phyloP scores from a whole-genome alignment of 2,113 vertebrate genomes.

The Hucho hucho region DNA sequence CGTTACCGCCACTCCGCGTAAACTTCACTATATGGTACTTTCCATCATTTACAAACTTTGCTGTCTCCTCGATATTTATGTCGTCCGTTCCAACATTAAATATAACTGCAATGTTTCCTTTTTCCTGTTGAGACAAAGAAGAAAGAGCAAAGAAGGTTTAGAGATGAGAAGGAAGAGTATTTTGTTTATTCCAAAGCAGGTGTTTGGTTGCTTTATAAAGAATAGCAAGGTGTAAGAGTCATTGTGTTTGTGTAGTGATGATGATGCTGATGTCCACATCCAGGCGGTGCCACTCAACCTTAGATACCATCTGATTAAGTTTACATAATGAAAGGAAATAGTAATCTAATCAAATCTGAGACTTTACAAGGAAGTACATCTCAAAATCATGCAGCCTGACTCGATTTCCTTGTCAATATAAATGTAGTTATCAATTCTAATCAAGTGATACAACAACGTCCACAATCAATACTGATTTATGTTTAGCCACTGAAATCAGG shows the following conservation, averaged over 20 bases:
- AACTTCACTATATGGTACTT: conserved; percentile 99
- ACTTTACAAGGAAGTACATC: no score
- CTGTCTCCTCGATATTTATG: conserved; percentile 96
- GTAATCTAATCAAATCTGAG: background rate
- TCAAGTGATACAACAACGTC: no score
- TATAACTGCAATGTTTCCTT: conserved; percentile 95
- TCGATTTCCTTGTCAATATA: no score
- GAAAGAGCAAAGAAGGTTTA: conserved; percentile 9
- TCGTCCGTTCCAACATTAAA: conserved; percentile 99
- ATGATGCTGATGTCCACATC: no score
- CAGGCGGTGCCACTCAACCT: no score
- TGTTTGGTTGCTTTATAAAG: no score
- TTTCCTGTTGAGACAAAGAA: conserved; percentile 79
- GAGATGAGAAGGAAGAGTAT: conserved; percentile 1
- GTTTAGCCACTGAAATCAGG: no score
- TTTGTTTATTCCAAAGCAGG: background rate
- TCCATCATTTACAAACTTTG: conserved; percentile 98
- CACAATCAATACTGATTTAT: no score
- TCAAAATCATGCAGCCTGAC: no score
- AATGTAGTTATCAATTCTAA: no score
- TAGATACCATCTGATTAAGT: background rate
- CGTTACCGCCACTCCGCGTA: conserved; percentile 97
- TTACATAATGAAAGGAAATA: background rate
- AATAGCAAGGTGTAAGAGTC: background rate
- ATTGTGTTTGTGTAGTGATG: background rate